Conservation (phyloP, 2,113 vertebrate genomes). For the Menidia beryllina region DNA sequence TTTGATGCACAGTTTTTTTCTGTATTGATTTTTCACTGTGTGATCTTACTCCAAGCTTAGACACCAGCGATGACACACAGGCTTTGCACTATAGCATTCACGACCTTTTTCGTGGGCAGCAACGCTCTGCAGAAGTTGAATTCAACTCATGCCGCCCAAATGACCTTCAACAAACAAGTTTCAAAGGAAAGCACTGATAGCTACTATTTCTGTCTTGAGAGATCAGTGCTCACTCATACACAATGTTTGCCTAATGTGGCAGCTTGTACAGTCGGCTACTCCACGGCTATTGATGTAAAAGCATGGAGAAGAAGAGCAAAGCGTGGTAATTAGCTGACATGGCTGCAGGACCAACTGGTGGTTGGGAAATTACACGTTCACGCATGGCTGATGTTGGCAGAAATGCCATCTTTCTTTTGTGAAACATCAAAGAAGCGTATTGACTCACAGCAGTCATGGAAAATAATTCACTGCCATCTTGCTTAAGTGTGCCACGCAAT, state of each 20-base stretch:
- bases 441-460: conserved; percentile 24
- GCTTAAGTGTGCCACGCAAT: conserved; percentile 35
- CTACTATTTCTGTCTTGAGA: conserved; percentile 32
- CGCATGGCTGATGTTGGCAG: background rate
- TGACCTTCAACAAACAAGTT: conserved; percentile 56
- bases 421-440: background rate
- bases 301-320: conserved; percentile 1
- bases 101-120: conserved; percentile 58
- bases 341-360: background rate
- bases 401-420: conserved; percentile 3
- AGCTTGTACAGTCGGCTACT: conserved; percentile 22
- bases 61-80: conserved; percentile 34
- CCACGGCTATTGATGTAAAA: conserved; percentile 33
- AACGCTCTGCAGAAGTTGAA: conserved; percentile 45
- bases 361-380: background rate
- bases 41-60: background rate
- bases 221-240: conserved; percentile 47
- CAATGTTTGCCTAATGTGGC: conserved; percentile 14
- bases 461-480: conserved; percentile 38
- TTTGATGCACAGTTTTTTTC: conserved; percentile 3
- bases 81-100: conserved; percentile 35
- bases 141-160: conserved; percentile 29
- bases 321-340: background rate
- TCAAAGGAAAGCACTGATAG: conserved; percentile 43
- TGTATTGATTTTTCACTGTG: conserved; percentile 19